These are phyloP conservation scores for Tetraodon nigroviridis DNA, from an alignment of 2,113 vertebrate genomes.

Conservation along the genomic window DNA sequence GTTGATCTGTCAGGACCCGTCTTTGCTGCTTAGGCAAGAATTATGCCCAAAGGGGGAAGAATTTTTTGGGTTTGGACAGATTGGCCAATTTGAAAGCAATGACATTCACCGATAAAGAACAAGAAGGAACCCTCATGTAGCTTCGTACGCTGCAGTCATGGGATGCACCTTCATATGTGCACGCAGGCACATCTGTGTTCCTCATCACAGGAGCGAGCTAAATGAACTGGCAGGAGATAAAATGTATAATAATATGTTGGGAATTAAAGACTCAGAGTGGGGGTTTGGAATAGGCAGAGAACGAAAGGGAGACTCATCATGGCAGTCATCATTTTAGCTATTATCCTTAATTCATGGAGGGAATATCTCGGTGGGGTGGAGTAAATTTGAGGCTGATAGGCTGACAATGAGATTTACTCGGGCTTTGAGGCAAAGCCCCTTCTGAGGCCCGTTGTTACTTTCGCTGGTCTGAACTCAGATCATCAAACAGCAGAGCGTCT, in stretches of 20 bases:
- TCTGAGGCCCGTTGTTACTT: slow-evolving; percentile 50
- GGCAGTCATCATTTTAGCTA: slow-evolving; percentile 63
- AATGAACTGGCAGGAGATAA: slow-evolving; percentile 56
- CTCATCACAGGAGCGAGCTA: slow-evolving; percentile 40
- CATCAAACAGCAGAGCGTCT: slow-evolving; percentile 30
- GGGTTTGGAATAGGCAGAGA: not conserved
- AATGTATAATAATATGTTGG: slow-evolving; percentile 47
- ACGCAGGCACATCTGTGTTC: not conserved
- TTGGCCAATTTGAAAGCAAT: too few relatives aligned
- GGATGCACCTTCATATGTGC: too few relatives aligned
- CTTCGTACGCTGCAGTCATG: too few relatives aligned
- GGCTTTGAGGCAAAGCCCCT: slow-evolving; percentile 54
- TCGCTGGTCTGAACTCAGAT: slow-evolving; percentile 33
- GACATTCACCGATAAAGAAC: too few relatives aligned
- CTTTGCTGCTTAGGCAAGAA: too few relatives aligned
- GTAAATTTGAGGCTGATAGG: slow-evolving; percentile 59
- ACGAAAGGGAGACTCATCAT: slow-evolving; percentile 50
- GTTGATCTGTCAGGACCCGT: too few relatives aligned
- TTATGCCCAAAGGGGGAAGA: too few relatives aligned
- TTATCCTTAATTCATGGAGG: slow-evolving; percentile 65
- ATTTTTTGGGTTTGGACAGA: too few relatives aligned
- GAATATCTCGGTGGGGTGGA: slow-evolving; percentile 59
- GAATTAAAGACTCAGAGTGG: slow-evolving; percentile 31
- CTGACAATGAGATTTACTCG: slow-evolving; percentile 55
- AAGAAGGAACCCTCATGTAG: too few relatives aligned